Evolutionary conservation across 2,888 invertebrate genomes (phyloP).

Genomic region (Acheta domesticus): DNA sequence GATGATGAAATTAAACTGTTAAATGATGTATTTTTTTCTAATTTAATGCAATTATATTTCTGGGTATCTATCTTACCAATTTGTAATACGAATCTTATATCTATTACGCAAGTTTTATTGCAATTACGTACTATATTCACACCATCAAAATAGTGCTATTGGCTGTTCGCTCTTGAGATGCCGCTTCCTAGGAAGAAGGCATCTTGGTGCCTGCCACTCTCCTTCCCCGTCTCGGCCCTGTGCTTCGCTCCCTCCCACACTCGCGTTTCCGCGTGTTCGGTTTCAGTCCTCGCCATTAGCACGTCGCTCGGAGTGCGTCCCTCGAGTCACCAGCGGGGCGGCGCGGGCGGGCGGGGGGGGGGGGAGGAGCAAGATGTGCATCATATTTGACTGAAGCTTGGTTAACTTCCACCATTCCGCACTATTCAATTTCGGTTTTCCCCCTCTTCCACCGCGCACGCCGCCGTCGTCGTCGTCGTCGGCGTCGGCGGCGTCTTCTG

Average conservation of each 20-base stretch:
- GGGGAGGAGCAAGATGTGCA: not conserved
- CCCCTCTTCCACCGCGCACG: not conserved
- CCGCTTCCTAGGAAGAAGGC: too few species aligned
- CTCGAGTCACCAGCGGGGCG: not conserved
- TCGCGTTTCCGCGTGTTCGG: not conserved
- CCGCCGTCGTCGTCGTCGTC: not conserved
- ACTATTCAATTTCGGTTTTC: not conserved
- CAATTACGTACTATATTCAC: too few species aligned
- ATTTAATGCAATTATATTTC: too few species aligned
- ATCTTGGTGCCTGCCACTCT: not conserved
- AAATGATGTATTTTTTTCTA: too few species aligned
- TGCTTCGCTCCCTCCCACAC: not conserved
- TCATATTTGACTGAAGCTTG: conserved; percentile 7
- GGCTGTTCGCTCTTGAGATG: too few species aligned
- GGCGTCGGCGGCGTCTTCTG: not conserved
- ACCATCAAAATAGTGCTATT: too few species aligned
- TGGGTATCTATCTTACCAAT: too few species aligned
- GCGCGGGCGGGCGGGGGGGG: not conserved
- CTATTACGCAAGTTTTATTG: too few species aligned
- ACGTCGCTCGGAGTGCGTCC: not conserved
- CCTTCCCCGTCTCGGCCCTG: not conserved
- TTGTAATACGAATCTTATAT: too few species aligned
- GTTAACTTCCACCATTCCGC: not conserved
- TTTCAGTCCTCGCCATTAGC: not conserved
- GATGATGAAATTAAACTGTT: too few species aligned